Evolutionary conservation across 2,888 invertebrate species (phyloP), one percentile per base, ranked within the genome.

Genomic region (Conistra vaccinii): DNA sequence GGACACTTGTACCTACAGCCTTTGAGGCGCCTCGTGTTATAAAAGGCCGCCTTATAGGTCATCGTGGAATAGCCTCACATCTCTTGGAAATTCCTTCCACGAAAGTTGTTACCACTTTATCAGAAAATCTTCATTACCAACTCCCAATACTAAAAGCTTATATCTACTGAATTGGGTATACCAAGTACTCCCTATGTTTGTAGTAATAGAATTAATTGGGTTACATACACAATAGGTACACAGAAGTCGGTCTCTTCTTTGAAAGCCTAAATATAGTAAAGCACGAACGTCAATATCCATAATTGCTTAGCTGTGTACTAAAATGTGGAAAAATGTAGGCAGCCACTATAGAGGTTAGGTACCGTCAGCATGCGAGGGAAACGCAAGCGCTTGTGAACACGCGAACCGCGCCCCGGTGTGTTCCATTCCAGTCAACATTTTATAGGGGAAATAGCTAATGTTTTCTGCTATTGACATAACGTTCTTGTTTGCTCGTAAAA

Each of bases 371-470:
- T 91, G 90, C 91, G 86, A 91, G 88, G 89, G 86, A 86, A 89
- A 89, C 85, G 87, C 87, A 87, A 90, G 84, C 87, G 85, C 78
- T 85, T 84, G 83, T 76, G 87, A 87, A 82, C 94, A 94, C 94
- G 94, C 94, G 87, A 94, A 87, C 93, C 93, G 89, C 93, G 87
- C 92, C 92, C 90, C 84, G 82, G 76, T 48, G 76, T 80, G 69
- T 81, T 81, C 76, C 84, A 82, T 84, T 78, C 84, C 81, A 81
- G 80, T 82, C 85, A 76, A 87, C 85, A 76, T 83, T 91, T 90
- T 88, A 89, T 86, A 87, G 84, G 87, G 86, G 87, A 91, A 92
- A 91, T 88, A 89, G 89, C 90, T 90, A 90, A 84, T 88, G 87
- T 90, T 91, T 90, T 87, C 87, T 84, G 79, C 80, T 90, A 90